These are phyloP conservation scores for Procambarus clarkii DNA, from an alignment of 1,140 invertebrate genomes.

Conservation along the genomic window DNA sequence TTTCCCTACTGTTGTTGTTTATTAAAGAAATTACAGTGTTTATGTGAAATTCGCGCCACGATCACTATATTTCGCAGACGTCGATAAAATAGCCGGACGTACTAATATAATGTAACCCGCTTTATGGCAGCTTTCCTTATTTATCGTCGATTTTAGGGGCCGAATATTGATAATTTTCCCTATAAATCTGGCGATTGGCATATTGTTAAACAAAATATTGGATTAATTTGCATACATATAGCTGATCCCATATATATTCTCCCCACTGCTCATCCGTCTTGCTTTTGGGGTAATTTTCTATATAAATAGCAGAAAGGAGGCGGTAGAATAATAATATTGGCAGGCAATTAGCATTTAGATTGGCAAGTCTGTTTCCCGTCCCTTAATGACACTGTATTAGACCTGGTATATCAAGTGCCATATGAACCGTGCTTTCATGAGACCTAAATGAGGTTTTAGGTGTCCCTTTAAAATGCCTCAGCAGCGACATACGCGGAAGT, in stretches of 20 bases:
- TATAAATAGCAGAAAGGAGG: conserved; percentile 43
- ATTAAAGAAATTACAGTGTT: conserved; percentile 6
- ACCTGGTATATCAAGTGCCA: conserved; percentile 22
- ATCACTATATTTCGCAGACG: neutral
- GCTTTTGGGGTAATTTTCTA: neutral
- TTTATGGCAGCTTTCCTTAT: conserved; percentile 42
- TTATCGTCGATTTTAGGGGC: conserved; percentile 53
- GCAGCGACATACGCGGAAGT: no score
- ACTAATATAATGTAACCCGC: conserved; percentile 42
- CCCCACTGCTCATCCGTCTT: conserved; percentile 27
- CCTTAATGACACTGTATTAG: conserved; percentile 43
- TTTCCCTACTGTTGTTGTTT: no score
- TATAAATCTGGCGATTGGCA: conserved; percentile 42
- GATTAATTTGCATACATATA: conserved; percentile 58
- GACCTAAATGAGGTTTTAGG: neutral
- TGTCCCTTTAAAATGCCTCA: no score
- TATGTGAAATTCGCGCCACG: neutral
- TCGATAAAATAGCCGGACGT: conserved; percentile 44
- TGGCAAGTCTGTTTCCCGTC: conserved; percentile 48
- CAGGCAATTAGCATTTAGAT: conserved; percentile 61
- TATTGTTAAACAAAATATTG: conserved; percentile 62
- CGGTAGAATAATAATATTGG: conserved; percentile 49
- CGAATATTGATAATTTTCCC: conserved; percentile 57
- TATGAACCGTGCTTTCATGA: neutral
- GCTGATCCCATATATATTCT: conserved; percentile 17